Evolutionary conservation across 2,113 vertebrate genomes (phyloP).

Genomic region (Pachycephala philippinensis): DNA sequence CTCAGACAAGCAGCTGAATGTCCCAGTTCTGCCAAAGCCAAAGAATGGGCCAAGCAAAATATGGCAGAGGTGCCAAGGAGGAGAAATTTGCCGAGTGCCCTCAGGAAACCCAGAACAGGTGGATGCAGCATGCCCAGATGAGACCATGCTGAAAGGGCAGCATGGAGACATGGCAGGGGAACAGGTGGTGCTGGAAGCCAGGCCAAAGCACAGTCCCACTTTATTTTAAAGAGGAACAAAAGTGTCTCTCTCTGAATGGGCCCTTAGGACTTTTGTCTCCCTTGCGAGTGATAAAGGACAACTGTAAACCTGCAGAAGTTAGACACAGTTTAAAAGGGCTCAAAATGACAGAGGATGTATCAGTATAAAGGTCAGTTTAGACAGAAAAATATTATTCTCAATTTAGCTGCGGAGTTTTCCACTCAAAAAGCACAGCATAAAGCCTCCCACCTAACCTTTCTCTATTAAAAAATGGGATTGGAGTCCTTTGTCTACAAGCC

Average conservation of each 20-base stretch:
- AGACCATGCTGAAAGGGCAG: neutral
- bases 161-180: neutral
- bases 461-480: neutral
- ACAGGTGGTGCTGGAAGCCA: constrained; percentile 2
- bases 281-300: neutral
- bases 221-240: neutral
- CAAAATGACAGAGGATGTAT: neutral
- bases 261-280: neutral
- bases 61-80: neutral
- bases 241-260: neutral
- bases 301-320: neutral
- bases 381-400: constrained; percentile 38
- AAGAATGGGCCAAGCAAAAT: neutral
- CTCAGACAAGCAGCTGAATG: neutral
- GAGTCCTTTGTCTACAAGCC: neutral
- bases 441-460: constrained; percentile 1
- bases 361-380: constrained; percentile 20
- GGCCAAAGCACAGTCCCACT: neutral
- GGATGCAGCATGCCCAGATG: neutral
- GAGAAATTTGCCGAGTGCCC: neutral
- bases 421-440: neutral
- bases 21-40: neutral
- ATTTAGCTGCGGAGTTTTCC: constrained; percentile 13
- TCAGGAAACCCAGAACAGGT: constrained; percentile 15
- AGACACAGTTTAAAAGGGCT: neutral